Percentiles rank a stretch among this genome's conserved stretches.
Conservation (phyloP, 2,888 invertebrate species). For the Cephus spinipes region DNA sequence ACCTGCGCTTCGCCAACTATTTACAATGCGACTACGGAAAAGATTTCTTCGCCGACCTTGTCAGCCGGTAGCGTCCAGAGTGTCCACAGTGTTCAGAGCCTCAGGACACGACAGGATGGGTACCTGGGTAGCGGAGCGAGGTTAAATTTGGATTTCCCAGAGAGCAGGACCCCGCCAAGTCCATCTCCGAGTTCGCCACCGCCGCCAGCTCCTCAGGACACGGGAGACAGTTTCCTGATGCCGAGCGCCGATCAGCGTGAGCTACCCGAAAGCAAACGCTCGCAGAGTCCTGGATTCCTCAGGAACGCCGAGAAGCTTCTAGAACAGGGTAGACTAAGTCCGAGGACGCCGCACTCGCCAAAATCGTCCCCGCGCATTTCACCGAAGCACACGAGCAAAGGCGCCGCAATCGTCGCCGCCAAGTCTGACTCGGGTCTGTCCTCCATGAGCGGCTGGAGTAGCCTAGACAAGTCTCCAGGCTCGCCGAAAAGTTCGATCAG, state of each 20-base stretch:
- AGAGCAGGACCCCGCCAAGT: slow-evolving; percentile 65
- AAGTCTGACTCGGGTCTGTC: slow-evolving; percentile 90
- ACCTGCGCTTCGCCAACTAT: slow-evolving; percentile 69
- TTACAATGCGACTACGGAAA: slow-evolving; percentile 69
- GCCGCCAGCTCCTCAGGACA: slow-evolving; percentile 83
- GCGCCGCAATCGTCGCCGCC: slow-evolving; percentile 75
- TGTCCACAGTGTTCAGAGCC: slow-evolving; percentile 46
- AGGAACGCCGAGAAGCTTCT: slow-evolving; percentile 60
- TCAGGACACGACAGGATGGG: slow-evolving; percentile 74
- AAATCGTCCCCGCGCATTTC: slow-evolving; percentile 78
- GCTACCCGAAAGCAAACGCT: slow-evolving; percentile 48
- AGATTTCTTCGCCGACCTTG: slow-evolving; percentile 73
- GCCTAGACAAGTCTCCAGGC: slow-evolving; percentile 86
- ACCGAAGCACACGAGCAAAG: slow-evolving; percentile 76
- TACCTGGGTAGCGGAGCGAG: slow-evolving; percentile 69
- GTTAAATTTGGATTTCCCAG: slow-evolving; percentile 69
- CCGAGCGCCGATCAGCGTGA: slow-evolving; percentile 54
- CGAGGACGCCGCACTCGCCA: slow-evolving; percentile 74
- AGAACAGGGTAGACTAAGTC: slow-evolving; percentile 73
- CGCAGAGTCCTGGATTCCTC: slow-evolving; percentile 66
- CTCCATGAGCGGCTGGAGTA: slow-evolving; percentile 89
- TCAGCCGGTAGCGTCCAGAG: slow-evolving; percentile 71
- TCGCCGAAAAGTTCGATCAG: slow-evolving; percentile 77
- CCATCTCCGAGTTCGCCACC: slow-evolving; percentile 79
- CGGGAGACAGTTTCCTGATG: slow-evolving; percentile 68